phyloP scores from a whole-genome alignment of 2,888 invertebrate species.

The Platynereis dumerilii region DNA sequence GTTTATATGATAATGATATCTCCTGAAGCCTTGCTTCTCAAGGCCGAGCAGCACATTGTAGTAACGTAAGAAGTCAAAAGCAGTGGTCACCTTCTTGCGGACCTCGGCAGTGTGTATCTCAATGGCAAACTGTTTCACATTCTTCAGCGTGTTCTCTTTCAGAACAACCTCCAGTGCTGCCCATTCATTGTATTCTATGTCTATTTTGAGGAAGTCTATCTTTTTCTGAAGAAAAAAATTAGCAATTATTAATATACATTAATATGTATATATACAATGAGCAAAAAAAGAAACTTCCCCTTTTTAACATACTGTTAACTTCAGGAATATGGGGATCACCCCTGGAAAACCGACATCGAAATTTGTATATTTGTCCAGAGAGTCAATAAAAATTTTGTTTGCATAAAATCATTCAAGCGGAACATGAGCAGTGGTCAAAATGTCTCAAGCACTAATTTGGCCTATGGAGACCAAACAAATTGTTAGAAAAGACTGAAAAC shows the following conservation, averaged over 20 bases:
- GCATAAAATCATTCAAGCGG: too few species aligned
- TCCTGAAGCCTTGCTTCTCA: slow-evolving; percentile 34
- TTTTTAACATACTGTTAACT: too few species aligned
- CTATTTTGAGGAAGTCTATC: slow-evolving; percentile 39
- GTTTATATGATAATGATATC: slow-evolving; percentile 35
- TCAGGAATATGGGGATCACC: too few species aligned
- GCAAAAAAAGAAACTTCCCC: too few species aligned
- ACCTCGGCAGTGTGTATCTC: slow-evolving; percentile 40
- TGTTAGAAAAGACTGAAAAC: too few species aligned
- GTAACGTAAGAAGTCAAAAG: slow-evolving; percentile 27
- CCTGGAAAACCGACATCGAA: too few species aligned
- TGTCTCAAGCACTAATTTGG: too few species aligned
- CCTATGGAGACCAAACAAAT: too few species aligned
- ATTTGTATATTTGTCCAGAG: too few species aligned
- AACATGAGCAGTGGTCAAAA: too few species aligned
- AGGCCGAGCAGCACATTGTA: slow-evolving; percentile 26
- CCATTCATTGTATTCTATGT: slow-evolving; percentile 42
- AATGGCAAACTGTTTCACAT: slow-evolving; percentile 39
- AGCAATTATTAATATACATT: background rate
- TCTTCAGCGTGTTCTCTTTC: slow-evolving; percentile 23
- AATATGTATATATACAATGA: too few species aligned
- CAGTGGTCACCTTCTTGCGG: slow-evolving; percentile 18
- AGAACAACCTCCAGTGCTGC: slow-evolving; percentile 30
- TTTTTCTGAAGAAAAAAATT: slow-evolving; percentile 26
- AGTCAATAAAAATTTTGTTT: too few species aligned